Percentiles rank a stretch among this genome's conserved stretches.
These are phyloP conservation scores for Ovis canadensis DNA, from an alignment of 2,113 vertebrate genomes.

Conservation along the genomic window DNA sequence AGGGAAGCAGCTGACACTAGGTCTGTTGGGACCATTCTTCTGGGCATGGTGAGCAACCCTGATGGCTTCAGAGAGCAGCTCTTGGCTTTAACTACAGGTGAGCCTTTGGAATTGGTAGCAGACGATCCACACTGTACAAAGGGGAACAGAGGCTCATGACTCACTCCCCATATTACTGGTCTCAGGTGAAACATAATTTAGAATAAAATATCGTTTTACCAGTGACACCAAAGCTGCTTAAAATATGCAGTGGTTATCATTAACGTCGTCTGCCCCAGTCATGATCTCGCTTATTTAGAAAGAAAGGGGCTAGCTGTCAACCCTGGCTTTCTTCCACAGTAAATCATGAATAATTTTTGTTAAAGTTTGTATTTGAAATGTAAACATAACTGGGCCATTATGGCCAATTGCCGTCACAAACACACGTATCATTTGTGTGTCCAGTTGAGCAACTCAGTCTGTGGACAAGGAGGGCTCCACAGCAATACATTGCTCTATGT, in stretches of 20 bases:
- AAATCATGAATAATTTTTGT: slow-evolving; percentile 25
- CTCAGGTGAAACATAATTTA: not conserved
- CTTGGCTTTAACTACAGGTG: not conserved
- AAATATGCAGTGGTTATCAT: not conserved
- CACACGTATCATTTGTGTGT: not conserved
- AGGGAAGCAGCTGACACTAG: not conserved
- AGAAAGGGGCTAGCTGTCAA: not conserved
- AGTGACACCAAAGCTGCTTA: not conserved
- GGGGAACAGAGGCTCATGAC: not conserved
- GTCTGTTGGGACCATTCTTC: not conserved
- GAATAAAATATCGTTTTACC: not conserved
- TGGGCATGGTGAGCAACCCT: not conserved
- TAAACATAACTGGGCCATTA: slow-evolving; percentile 20
- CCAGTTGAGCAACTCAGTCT: not conserved
- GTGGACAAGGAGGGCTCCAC: not conserved
- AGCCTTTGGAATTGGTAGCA: not conserved
- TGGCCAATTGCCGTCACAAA: not conserved
- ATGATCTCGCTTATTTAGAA: slow-evolving; percentile 23
- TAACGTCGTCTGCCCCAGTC: not conserved
- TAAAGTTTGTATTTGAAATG: slow-evolving; percentile 8
- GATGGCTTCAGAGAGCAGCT: not conserved
- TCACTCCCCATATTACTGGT: not conserved
- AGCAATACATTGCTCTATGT: no score
- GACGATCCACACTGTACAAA: not conserved
- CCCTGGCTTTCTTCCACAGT: not conserved